Evolutionary conservation across 2,113 vertebrate species (phyloP), one percentile per base, ranked within the genome.

Genomic region (Plectropomus leopardus): DNA sequence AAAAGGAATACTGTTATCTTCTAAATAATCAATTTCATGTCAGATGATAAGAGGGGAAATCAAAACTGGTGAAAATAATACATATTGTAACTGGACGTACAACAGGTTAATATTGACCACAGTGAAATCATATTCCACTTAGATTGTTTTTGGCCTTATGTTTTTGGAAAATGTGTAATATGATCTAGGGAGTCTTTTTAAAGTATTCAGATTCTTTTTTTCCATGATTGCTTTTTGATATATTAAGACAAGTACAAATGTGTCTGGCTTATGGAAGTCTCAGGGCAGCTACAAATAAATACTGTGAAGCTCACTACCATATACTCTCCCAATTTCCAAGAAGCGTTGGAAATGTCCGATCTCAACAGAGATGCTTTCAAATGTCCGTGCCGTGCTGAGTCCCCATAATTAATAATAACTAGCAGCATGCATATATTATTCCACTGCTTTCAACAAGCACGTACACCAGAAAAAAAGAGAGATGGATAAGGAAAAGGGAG

Each of bases 191-290:
- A 88, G 86, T 81, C 81, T 58, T 90, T 85, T 86, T 64, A 73
- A 34, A 67, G 57, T 32, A 73, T 83, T 76, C 74, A 42, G 60
- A 23, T 75, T 74, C 40, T 66, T 86, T 83, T 86, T 88, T 86
- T 83, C 86, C 86, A 88, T 83, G 85, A 92, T 85, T 94, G 78
- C 86, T 84, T 90, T 92, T 89, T 94, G 92, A 94, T 92, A 91
- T 92, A 94, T 87, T 88, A 90, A 80, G 93, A 92, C 90, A 90
- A 90, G 88, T 89, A 94, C 87, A 92, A 93, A 95, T 94, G 80
- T 81, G 83, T 83, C 80, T 94, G 93, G 93, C 93, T 87, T 77
- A 73, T 23, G 67, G 53, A 89, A 89, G 78, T 94, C 93, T 93
- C 93, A 83, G 76, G 86, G 59, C 81, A 87, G 89, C 86, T 74